Evolutionary conservation across 64 coral and sea anemone genomes (phyloP).

Genomic region (Dendronephthya gigantea): DNA sequence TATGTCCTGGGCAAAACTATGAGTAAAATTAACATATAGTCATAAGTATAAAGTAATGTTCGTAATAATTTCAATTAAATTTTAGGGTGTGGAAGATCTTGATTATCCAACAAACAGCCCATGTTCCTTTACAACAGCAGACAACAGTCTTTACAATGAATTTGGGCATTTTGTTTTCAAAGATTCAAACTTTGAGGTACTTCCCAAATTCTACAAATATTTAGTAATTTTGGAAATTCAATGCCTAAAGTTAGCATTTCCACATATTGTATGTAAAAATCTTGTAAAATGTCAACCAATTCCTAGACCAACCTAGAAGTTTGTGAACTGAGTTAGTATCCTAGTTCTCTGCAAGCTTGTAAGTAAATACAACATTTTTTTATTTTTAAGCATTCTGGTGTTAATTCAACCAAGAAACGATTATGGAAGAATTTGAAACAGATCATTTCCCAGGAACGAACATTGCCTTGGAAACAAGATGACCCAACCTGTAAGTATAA

Average conservation of each 20-base stretch:
- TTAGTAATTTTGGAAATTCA: background rate
- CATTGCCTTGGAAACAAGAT: slow-evolving; percentile 95
- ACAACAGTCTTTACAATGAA: slow-evolving; percentile 9
- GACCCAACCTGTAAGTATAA: slow-evolving; percentile 81
- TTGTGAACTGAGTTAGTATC: background rate
- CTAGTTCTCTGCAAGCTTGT: background rate
- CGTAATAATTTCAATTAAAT: background rate
- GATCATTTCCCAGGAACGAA: slow-evolving; percentile 71
- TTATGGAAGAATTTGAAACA: slow-evolving; percentile 98
- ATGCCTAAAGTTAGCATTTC: background rate
- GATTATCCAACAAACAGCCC: background rate
- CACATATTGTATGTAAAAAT: background rate
- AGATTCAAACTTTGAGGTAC: slow-evolving; percentile 14
- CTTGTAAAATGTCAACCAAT: too few species aligned
- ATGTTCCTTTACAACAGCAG: background rate
- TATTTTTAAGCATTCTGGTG: slow-evolving; percentile 74
- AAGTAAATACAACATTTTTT: background rate
- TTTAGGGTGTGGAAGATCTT: background rate
- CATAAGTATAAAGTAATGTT: background rate
- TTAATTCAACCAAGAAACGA: slow-evolving; percentile 71
- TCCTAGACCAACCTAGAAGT: too few species aligned
- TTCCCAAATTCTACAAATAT: too few species aligned
- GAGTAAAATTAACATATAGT: background rate
- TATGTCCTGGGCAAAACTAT: too few species aligned
- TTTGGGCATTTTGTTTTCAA: slow-evolving; percentile 3